Evolutionary conservation across 1,140 invertebrate species (phyloP).

Genomic region (Euura saliciscinereae): DNA sequence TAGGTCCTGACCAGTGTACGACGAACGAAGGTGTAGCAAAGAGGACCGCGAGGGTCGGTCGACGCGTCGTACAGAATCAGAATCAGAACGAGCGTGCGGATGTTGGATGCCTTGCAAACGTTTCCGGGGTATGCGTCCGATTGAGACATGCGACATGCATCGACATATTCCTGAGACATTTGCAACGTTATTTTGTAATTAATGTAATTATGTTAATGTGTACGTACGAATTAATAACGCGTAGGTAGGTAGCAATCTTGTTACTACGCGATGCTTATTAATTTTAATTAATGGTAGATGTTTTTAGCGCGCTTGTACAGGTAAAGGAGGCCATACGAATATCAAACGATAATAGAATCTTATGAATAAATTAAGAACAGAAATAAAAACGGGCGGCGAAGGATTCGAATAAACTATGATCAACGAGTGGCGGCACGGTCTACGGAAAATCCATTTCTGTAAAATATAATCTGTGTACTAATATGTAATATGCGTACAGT

Average conservation of each 20-base stretch:
- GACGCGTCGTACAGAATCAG: not conserved
- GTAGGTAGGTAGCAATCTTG: not conserved
- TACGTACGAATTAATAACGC: not conserved
- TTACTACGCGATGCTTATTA: conserved; percentile 11
- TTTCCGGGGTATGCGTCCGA: conserved; percentile 45
- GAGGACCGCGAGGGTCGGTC: too few species aligned
- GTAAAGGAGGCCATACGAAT: not conserved
- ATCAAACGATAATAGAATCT: conserved; percentile 6
- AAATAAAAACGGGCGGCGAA: not conserved
- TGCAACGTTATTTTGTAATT: conserved; percentile 51
- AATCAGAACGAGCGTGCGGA: conserved; percentile 8
- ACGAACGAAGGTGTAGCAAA: too few species aligned
- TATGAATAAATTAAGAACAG: not conserved
- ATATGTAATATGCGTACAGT: too few species aligned
- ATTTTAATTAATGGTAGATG: conserved; percentile 4
- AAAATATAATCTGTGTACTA: too few species aligned
- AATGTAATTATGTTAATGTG: conserved; percentile 28
- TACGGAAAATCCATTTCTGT: too few species aligned
- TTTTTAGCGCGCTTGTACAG: conserved; percentile 10
- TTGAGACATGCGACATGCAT: not conserved
- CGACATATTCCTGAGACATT: conserved; percentile 51
- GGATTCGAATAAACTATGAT: too few species aligned
- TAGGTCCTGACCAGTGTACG: too few species aligned
- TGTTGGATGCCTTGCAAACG: conserved; percentile 48
- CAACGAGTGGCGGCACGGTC: too few species aligned